Percentiles rank a stretch among this genome's conserved stretches.
Evolutionary conservation across 2,888 invertebrate genomes (phyloP).

Genomic region (Perdita meconis): DNA sequence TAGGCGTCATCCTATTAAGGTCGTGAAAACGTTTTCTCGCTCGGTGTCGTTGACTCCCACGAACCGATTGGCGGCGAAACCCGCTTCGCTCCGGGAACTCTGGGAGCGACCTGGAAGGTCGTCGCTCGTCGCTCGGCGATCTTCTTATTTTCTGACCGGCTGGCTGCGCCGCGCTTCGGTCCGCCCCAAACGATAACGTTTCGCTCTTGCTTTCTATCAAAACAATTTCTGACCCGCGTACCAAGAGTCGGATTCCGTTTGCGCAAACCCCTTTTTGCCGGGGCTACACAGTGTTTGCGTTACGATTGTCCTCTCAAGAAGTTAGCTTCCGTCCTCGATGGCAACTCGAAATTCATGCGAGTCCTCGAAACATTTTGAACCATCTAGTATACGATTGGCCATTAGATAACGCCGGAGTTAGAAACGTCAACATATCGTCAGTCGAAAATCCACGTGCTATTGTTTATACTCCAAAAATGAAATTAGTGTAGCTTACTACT

Average conservation of each 20-base stretch:
- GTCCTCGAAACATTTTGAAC: too few relatives aligned
- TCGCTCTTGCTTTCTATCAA: constrained; percentile 29
- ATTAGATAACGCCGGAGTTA: too few relatives aligned
- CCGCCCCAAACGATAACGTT: constrained; percentile 21
- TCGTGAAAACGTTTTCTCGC: constrained; percentile 33
- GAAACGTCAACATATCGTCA: too few relatives aligned
- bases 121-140: not conserved
- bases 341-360: not conserved
- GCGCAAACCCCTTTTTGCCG: not conserved
- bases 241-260: not conserved
- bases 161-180: not conserved
- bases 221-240: constrained; percentile 16
- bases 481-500: too few relatives aligned
- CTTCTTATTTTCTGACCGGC: not conserved
- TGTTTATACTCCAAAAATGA: too few relatives aligned
- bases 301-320: constrained; percentile 32
- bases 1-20: constrained; percentile 50
- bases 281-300: constrained; percentile 26
- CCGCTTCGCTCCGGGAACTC: not conserved
- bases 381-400: too few relatives aligned
- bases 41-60: constrained; percentile 46
- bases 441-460: too few relatives aligned
- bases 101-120: not conserved
- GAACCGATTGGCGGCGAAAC: constrained; percentile 30
- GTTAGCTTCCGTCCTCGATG: not conserved